These are phyloP conservation scores for Lucinisca nassula DNA, from an alignment of 2,888 invertebrate genomes.

Conservation along the genomic window DNA sequence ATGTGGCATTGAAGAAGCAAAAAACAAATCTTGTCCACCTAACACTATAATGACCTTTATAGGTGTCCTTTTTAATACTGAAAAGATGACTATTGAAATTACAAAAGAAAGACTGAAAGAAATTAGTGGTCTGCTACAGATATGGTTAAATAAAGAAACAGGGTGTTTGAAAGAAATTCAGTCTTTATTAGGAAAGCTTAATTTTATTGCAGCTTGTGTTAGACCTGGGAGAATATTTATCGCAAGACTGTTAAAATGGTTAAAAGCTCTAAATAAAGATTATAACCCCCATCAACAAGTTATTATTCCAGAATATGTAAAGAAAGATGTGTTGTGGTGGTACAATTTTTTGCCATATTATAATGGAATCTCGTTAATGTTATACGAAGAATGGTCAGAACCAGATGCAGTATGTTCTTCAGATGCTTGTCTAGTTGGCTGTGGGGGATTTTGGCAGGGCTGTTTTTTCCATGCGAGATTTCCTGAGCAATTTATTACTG, in stretches of 20 bases:
- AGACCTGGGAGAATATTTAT: constrained; percentile 26
- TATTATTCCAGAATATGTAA: constrained; percentile 1
- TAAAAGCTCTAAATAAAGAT: not conserved
- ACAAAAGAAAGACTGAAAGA: not conserved
- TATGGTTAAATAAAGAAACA: constrained; percentile 20
- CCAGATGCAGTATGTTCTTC: constrained; percentile 35
- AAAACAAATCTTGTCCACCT: not conserved
- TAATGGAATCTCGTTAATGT: constrained; percentile 40
- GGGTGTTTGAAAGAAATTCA: constrained; percentile 31
- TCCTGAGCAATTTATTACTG: not conserved
- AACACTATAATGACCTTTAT: not conserved
- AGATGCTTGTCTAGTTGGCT: constrained; percentile 39
- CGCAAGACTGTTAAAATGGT: constrained; percentile 9
- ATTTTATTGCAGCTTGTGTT: constrained; percentile 51
- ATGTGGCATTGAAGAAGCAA: not conserved
- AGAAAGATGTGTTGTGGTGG: constrained; percentile 43
- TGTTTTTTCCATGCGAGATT: constrained; percentile 29
- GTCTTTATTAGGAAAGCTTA: constrained; percentile 39
- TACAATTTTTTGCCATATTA: constrained; percentile 35
- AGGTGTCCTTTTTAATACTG: not conserved
- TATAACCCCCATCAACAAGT: not conserved
- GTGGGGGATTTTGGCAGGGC: constrained; percentile 26
- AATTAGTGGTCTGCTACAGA: not conserved
- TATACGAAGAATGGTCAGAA: constrained; percentile 30
- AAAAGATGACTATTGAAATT: not conserved